These are phyloP conservation scores for Malthinus flaveolus DNA, from an alignment of 2,888 invertebrate species.

Conservation along the genomic window DNA sequence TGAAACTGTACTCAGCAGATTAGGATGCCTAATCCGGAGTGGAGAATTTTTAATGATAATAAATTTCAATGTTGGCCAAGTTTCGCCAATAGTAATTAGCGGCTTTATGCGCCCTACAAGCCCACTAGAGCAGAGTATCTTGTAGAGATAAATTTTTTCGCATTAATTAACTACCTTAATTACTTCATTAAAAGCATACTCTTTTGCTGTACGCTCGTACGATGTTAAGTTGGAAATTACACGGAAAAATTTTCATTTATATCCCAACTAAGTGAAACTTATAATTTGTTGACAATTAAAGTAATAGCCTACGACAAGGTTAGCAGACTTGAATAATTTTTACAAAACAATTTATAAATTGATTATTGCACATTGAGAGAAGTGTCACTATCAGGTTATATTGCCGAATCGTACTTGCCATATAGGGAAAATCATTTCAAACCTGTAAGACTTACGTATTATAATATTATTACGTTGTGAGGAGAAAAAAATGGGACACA, in stretches of 20 bases:
- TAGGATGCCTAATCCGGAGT: too few species aligned
- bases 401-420: constrained; percentile 30
- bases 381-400: constrained; percentile 26
- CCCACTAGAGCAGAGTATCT: too few species aligned
- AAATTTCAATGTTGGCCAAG: too few species aligned
- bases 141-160: too few species aligned
- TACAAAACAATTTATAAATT: constrained; percentile 14
- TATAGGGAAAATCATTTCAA: constrained; percentile 31
- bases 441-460: constrained; percentile 26
- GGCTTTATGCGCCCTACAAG: too few species aligned
- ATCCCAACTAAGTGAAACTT: background rate
- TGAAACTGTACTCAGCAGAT: too few species aligned
- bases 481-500: constrained; percentile 30
- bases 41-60: too few species aligned
- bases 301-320: constrained; percentile 12
- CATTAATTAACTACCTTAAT: too few species aligned
- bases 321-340: constrained; percentile 14
- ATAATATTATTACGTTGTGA: constrained; percentile 18
- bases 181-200: too few species aligned
- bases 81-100: too few species aligned
- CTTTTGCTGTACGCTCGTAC: too few species aligned
- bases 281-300: background rate
- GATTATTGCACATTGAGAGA: constrained; percentile 24
- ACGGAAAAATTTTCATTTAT: background rate
- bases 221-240: too few species aligned